These are phyloP conservation scores for Rugalucina vietnamica DNA, from an alignment of 2,888 invertebrate species.

Conservation along the genomic window DNA sequence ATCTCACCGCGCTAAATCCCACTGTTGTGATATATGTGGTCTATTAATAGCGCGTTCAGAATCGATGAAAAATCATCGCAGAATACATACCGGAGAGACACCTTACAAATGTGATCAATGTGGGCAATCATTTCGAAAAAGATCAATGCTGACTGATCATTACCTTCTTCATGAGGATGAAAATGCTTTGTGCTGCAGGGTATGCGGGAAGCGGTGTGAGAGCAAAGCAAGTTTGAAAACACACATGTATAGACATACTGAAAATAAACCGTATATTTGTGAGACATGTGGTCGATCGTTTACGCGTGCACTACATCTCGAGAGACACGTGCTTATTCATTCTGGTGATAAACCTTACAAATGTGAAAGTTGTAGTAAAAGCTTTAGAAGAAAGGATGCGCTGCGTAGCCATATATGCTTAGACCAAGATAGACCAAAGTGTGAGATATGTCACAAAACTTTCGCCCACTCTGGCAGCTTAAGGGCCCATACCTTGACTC, in stretches of 20 bases:
- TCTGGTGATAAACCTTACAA: neutral
- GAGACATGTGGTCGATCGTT: neutral
- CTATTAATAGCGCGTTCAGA: too few relatives aligned
- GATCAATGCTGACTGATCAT: neutral
- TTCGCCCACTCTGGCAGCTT: too few relatives aligned
- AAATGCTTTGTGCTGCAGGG: neutral
- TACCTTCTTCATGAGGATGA: neutral
- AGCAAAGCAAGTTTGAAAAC: neutral
- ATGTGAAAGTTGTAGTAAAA: neutral
- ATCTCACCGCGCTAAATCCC: neutral
- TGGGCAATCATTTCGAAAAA: neutral
- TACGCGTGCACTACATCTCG: neutral
- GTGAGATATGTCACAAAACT: too few relatives aligned
- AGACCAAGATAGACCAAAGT: too few relatives aligned
- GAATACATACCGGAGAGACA: neutral
- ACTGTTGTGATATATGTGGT: too few relatives aligned
- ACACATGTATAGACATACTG: neutral
- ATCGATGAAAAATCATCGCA: neutral
- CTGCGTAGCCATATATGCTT: neutral
- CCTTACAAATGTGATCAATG: neutral
- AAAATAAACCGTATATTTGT: neutral
- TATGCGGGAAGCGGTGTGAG: neutral
- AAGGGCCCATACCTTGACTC: too few relatives aligned
- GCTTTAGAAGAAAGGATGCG: neutral
- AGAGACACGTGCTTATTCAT: neutral